These are phyloP conservation scores for Brachionus koreanus DNA, from an alignment of 1,140 invertebrate genomes.

Conservation along the genomic window DNA sequence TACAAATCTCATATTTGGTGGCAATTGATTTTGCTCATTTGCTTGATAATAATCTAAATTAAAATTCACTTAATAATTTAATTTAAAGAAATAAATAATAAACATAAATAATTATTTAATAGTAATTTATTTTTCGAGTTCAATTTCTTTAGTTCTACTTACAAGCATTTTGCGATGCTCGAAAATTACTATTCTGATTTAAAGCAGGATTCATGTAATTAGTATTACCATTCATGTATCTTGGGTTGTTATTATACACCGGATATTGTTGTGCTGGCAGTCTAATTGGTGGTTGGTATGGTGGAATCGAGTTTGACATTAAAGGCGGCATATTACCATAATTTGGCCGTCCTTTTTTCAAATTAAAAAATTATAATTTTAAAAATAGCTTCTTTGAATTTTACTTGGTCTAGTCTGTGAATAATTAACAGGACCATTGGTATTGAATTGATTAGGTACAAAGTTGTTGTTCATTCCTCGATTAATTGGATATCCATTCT, in stretches of 20 bases:
- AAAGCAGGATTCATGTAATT: not conserved
- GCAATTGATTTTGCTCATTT: not conserved
- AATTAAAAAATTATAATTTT: not conserved
- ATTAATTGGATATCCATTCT: not conserved
- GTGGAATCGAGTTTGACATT: not conserved
- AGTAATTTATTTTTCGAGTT: not conserved
- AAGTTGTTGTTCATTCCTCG: not conserved
- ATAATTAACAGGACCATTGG: not conserved
- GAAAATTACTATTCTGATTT: slow-evolving; percentile 19
- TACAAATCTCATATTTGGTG: slow-evolving; percentile 24
- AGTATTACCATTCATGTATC: slow-evolving; percentile 12
- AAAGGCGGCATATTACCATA: slow-evolving; percentile 10
- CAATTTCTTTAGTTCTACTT: not conserved
- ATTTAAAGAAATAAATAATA: not conserved
- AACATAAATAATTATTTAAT: not conserved
- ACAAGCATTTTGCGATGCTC: not conserved
- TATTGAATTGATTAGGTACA: not conserved
- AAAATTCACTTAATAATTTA: not conserved
- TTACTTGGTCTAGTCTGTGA: slow-evolving; percentile 14
- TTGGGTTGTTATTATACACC: not conserved
- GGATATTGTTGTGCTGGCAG: not conserved
- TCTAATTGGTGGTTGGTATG: not conserved
- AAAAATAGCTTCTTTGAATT: not conserved
- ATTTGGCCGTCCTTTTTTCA: not conserved
- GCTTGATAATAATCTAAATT: slow-evolving; percentile 1